Evolutionary conservation across 2,888 invertebrate species (phyloP), one percentile per base, ranked within the genome.

Genomic region (Coelopa pilipes): DNA sequence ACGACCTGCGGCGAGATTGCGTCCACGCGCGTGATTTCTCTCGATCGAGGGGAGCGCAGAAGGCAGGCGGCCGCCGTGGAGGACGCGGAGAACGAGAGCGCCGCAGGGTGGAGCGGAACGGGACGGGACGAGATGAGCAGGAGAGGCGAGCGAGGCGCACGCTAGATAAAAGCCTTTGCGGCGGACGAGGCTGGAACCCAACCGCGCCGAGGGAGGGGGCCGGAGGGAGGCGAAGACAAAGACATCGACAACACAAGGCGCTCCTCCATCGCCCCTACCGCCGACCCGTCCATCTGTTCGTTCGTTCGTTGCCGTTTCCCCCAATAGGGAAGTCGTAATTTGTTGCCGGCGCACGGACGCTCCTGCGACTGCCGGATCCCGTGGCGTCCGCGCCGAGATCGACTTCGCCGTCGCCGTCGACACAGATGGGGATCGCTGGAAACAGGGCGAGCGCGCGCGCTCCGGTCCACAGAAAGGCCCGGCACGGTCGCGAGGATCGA

Each of bases 21-120:
- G 80, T 81, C 79, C 82, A 81, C 78, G 81, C 80, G 79, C 75
- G 75, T 75, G 74, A 74, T 74, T 77, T 73, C 53, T 46, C 53
- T 68, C 73, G 55, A 71, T 70, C 53, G 24, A 21, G 63, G 53
- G 70, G 71, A 53, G 13, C 55, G 53, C 9, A 63, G 12, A 53
- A 57, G 4, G 21, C 19, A 34, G 60, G 34, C 34, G 34, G 34
- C 34, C 2, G 34, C 34, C 34, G 0, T 15, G 60, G 19, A 59
- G 59, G n/a, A 19, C 5, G 34, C 13, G 34, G 60, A 62, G 15
- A 62, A 24, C 17, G 47, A 65, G 62, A 49, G 34, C 34, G 34
- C 21, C 11, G 34, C 57, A 21, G 49, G 13, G 19, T 60, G 46
- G 10, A 46, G 9, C 34, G 45, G n/a, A n/a, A 13, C 1, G 9